phyloP scores from a whole-genome alignment of 2,888 invertebrate genomes.

The Alviniconcha strummeri region DNA sequence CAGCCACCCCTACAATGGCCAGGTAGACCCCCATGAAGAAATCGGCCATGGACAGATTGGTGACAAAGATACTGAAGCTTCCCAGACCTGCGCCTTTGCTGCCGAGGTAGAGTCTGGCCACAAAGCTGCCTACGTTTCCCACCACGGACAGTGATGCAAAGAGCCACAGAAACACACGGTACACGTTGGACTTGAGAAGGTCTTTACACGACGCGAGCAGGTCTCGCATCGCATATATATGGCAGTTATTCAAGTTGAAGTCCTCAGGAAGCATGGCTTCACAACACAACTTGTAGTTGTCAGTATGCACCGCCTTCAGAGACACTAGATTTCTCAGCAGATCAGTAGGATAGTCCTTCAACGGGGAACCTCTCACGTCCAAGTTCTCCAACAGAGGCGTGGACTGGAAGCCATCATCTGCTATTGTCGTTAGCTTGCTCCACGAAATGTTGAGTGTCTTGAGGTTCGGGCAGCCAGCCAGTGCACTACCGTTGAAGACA shows the following conservation, averaged over 20 bases:
- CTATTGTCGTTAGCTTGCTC: neutral
- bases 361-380: neutral
- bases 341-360: neutral
- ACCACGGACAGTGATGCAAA: constrained; percentile 23
- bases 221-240: constrained; percentile 13
- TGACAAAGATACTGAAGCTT: too few relatives aligned
- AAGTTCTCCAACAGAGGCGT: neutral
- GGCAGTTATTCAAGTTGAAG: neutral
- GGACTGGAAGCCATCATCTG: neutral
- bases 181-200: constrained; percentile 6
- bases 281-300: constrained; percentile 23
- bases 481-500: neutral
- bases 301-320: neutral
- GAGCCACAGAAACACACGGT: constrained; percentile 29
- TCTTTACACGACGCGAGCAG: constrained; percentile 14
- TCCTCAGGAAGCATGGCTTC: neutral
- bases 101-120: too few relatives aligned
- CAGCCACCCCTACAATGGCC: too few relatives aligned
- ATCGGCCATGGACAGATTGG: too few relatives aligned
- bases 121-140: constrained; percentile 23
- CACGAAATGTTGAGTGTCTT: too few relatives aligned
- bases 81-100: too few relatives aligned
- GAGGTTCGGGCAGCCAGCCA: neutral
- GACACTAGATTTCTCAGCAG: neutral
- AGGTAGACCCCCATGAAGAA: too few relatives aligned